phyloP scores from a whole-genome alignment of 2,797 vertebrate genomes.

The Acropternis orthonyx region DNA sequence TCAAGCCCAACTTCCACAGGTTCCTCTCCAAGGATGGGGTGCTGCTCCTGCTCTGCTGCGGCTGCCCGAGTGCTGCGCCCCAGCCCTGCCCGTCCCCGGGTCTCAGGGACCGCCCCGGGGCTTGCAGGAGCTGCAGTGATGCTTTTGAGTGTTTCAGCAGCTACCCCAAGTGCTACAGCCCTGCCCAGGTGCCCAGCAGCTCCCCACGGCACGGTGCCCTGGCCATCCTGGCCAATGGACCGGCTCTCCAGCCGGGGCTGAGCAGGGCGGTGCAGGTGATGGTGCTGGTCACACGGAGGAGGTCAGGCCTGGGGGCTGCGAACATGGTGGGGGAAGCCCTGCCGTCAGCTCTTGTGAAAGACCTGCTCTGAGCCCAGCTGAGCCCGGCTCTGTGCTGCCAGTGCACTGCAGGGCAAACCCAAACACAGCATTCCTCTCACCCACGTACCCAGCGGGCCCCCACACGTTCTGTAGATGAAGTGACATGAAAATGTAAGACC shows the following conservation, averaged over 20 bases:
- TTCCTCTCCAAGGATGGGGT: conserved; percentile 72
- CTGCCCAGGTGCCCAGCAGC: neutral
- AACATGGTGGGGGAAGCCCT: neutral
- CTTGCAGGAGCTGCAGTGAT: conserved; percentile 72
- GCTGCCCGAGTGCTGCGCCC: conserved; percentile 6
- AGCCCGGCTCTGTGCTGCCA: neutral
- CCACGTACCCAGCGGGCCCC: neutral
- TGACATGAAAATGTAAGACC: neutral
- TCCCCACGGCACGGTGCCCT: rapidly evolving
- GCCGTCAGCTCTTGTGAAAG: neutral
- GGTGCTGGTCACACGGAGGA: conserved; percentile 20
- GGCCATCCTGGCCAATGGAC: neutral
- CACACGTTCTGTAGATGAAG: neutral
- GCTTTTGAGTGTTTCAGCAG: neutral
- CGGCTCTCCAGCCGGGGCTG: neutral
- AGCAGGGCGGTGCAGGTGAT: conserved; percentile 6
- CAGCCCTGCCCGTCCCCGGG: conserved; percentile 59
- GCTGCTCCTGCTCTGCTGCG: conserved; percentile 71
- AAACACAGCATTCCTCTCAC: neutral
- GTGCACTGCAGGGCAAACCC: neutral
- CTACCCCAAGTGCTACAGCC: neutral
- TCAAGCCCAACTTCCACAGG: conserved; percentile 85
- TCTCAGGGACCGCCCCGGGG: conserved; percentile 53
- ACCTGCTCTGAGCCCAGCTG: conserved; percentile 40
- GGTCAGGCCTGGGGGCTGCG: neutral